A percentile compares a stretch with the other conserved stretches of the same genome.
These are phyloP conservation scores for Zosterops hypoxanthus DNA, from an alignment of 2,113 vertebrate genomes.

Conservation along the genomic window DNA sequence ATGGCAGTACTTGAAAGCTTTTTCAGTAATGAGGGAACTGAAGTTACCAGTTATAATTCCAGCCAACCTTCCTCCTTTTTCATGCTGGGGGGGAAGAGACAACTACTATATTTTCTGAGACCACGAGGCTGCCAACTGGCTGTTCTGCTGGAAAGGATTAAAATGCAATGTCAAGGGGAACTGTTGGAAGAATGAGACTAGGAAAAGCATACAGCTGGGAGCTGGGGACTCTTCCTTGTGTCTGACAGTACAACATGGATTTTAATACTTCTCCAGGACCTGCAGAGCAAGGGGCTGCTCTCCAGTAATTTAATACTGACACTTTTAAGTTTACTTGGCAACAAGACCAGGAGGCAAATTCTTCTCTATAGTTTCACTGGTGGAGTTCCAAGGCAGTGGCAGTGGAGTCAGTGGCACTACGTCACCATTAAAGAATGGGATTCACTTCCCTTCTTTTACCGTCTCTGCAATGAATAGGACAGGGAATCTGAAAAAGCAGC, in stretches of 20 bases:
- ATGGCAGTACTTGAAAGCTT: constrained; percentile 53
- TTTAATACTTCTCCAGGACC: constrained; percentile 11
- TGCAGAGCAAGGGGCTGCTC: not conserved
- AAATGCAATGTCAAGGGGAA: constrained; percentile 31
- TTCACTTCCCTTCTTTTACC: not conserved
- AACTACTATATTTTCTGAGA: constrained; percentile 47
- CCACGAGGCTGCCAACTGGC: constrained; percentile 38
- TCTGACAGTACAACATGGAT: not conserved
- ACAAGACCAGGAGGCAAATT: not conserved
- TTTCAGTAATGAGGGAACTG: constrained; percentile 39
- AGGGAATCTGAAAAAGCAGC: not conserved
- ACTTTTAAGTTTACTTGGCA: constrained; percentile 14
- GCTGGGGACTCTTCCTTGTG: not conserved
- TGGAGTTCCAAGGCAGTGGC: not conserved
- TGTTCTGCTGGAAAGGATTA: constrained; percentile 44
- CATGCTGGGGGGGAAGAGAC: constrained; percentile 7
- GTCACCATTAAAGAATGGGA: not conserved
- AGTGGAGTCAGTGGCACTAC: not conserved
- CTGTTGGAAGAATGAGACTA: not conserved
- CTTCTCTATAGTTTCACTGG: not conserved
- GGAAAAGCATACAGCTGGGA: constrained; percentile 2
- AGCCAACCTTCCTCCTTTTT: constrained; percentile 21
- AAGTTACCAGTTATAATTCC: constrained; percentile 48
- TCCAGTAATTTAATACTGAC: not conserved
- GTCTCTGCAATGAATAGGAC: not conserved